Evolutionary conservation across 2,888 invertebrate genomes (phyloP).

Genomic region (Archips crataeganus): DNA sequence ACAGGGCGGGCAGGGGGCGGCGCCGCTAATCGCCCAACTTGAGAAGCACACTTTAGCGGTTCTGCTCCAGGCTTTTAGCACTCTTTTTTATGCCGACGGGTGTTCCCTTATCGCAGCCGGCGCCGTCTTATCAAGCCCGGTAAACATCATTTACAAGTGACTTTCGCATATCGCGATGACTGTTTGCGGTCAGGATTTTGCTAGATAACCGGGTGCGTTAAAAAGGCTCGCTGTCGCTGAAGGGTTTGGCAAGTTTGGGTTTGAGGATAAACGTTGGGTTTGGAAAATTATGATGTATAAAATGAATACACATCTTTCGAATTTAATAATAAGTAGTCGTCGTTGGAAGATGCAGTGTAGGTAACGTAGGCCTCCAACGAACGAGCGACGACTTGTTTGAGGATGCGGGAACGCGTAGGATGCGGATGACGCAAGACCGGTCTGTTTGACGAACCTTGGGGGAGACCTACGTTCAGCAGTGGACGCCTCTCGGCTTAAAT

Average conservation of each 20-base stretch:
- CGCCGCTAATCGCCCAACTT: slow-evolving; percentile 68
- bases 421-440: no score
- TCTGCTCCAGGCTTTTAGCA: slow-evolving; percentile 81
- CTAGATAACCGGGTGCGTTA: slow-evolving; percentile 64
- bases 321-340: no score
- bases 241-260: not conserved
- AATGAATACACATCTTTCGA: no score
- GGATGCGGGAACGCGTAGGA: no score
- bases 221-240: slow-evolving; percentile 9
- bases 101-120: slow-evolving; percentile 75
- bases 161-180: slow-evolving; percentile 68
- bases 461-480: no score
- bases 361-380: no score
- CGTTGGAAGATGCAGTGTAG: no score
- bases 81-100: slow-evolving; percentile 65
- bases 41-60: slow-evolving; percentile 69
- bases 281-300: not conserved
- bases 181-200: slow-evolving; percentile 78
- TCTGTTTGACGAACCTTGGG: no score
- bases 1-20: slow-evolving; percentile 81
- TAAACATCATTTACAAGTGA: slow-evolving; percentile 81
- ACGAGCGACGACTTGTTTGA: no score
- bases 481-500: no score
- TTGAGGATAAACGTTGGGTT: not conserved
- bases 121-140: slow-evolving; percentile 80